Base-by-base conservation (phyloP, 2,113 vertebrate species). In the Gopherus flavomarginatus region DNA sequence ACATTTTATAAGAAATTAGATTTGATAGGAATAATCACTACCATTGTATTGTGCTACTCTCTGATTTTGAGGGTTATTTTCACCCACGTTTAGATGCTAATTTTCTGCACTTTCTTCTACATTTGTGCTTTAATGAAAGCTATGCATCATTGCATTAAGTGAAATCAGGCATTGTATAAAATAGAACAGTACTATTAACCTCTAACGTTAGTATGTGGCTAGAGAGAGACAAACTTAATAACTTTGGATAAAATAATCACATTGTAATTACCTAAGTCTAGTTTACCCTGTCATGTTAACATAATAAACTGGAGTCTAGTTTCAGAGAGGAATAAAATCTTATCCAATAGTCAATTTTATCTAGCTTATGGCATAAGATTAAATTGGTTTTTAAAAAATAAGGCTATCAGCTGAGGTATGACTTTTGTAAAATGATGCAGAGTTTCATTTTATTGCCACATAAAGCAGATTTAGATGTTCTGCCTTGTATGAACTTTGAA, bases 201-300 rank as follows among this genome's bases (percentile, higher is more conserved):
- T 97, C 80, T 97, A 95, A 96, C 81, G 88, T 97, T 88, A 86
- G 86, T 87, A 77, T 95, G 94, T 79, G 93, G 86, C 94, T 87
- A 95, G 77, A 83, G 82, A 97, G 92, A 95, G 90, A 91, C 92
- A 96, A 95, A 82, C 95, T 96, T 87, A 97, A 93, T 92, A 97
- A 94, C 81, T 94, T 92, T 29, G 82, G 80, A 29, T 95, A 95
- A 97, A 87, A 96, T 89, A 90, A 85, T 95, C 85, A 90, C 50
- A 90, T 85, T 80, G 86, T 92, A 98, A 97, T 97, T 96, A 95
- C 89, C 85, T 87, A 88, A 95, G 82, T 19, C 78, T 91, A 86
- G 86, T 94, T 97, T 95, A 87, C 13, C 11, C 42, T 92, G 72
- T n/a, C 89, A 96, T 38, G 95, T 93, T 85, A 98, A 95, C 78